Evolutionary conservation across 2,888 invertebrate genomes (phyloP), one percentile per base, ranked within the genome.

Genomic region (Sinentomon sp.): DNA sequence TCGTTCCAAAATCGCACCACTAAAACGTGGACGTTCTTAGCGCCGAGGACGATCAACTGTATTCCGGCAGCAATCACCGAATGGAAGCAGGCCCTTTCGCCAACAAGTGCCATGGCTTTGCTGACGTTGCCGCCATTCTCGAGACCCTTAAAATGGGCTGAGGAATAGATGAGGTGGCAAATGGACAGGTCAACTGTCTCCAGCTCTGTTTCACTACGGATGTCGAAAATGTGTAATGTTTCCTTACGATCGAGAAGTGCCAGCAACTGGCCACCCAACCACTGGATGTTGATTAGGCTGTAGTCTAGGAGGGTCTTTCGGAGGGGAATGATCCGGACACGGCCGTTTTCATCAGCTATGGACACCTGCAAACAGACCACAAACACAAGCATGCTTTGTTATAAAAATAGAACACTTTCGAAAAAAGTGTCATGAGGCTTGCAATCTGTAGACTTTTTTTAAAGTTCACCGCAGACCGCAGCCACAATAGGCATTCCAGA

Each of bases 51-150:
- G 32, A 74, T 53, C 34, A 74, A 53, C 49, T 74, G 73, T 36
- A 65, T 66, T 26, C 66, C 66, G 45, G 64, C 63, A 42, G 63
- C 64, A 22, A 66, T 59, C 30, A 73, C 57, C 35, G 72, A 70
- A 48, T 72, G 70, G 48, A 72, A 74, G 48, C 73, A 74, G 1
- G 74, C 73, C 39, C 65, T 56, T 52, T 72, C 71, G 6, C 68
- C 75, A 32, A 71, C 71, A 38, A 66, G 53, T 1, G 72, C 71
- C 62, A 78, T 62, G 9, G 76, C 76, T 51, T 66, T 63, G 49
- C 69, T 70, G 38, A 74, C 94, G 49, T 85, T 83, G 1, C 92
- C 89, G 5, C 94, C 94, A 0, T 92, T 92, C 38, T 87, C 85
- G 24, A 89, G 58, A 1, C 77, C 92, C 58, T 85, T 67, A 48